phyloP scores from a whole-genome alignment of 2,113 vertebrate genomes.

The Hiodon alosoides region DNA sequence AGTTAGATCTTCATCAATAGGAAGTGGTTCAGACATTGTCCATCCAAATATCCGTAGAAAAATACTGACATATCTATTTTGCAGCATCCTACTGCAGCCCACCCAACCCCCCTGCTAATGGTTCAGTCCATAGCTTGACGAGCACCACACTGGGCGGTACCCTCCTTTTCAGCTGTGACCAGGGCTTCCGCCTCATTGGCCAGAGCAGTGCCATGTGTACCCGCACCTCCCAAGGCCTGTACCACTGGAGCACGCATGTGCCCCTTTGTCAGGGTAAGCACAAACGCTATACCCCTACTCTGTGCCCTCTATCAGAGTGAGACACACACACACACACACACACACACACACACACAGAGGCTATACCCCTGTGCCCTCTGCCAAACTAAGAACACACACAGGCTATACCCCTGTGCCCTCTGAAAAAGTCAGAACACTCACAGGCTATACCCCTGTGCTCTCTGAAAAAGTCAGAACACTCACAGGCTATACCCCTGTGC shows the following conservation, averaged over 20 bases:
- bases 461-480: too few species aligned
- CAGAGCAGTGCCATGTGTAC: constrained; percentile 79
- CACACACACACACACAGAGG: too few species aligned
- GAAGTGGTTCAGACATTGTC: too few species aligned
- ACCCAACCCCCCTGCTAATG: constrained; percentile 74
- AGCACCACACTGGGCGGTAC: constrained; percentile 81
- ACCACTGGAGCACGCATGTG: constrained; percentile 81
- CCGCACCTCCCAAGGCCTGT: constrained; percentile 75
- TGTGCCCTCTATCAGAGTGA: too few species aligned
- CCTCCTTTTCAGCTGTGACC: constrained; percentile 80
- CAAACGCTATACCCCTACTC: rapidly evolving
- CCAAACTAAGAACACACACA: too few species aligned
- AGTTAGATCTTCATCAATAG: too few species aligned
- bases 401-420: too few species aligned
- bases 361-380: too few species aligned
- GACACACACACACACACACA: too few species aligned
- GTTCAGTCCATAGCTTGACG: constrained; percentile 81
- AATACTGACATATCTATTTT: not conserved
- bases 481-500: too few species aligned
- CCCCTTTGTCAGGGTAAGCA: constrained; percentile 92
- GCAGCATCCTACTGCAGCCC: constrained; percentile 92
- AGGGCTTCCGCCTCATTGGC: constrained; percentile 84
- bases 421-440: too few species aligned
- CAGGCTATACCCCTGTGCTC: too few species aligned
- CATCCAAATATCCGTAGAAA: constrained; percentile 1